Base-by-base conservation (phyloP, 1,140 invertebrate species). In the Cyclargus thomasi region DNA sequence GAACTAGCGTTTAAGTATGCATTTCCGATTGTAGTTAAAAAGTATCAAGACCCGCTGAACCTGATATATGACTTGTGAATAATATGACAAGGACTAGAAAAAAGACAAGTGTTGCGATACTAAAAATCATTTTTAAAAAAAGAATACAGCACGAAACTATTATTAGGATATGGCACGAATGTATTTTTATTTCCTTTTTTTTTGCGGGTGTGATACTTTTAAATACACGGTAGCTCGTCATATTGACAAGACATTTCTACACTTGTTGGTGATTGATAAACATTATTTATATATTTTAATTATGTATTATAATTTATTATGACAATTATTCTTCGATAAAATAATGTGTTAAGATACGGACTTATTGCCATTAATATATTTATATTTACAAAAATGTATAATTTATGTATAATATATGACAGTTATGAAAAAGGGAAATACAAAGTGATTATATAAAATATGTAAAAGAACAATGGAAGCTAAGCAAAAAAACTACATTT, bases 1-100 rank as follows among this genome's bases (percentile, higher is more conserved):
- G 55, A 59, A 18, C 18, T 59, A 59, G 55, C 18, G 55, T 20
- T 47, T 47, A 47, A 47, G 39, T 47, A 47, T 59, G 55, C 55
- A 59, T 59, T 59, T 59, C 0, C 11, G 39, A 4, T 47, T 59
- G 17, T 59, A 59, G 10, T 20, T 59, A 18, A 18, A 21, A 59
- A 59, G 55, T 59, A 59, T 59, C 55, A 59, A 55, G 7, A 59
- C n/a, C n/a, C 14, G n/a, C 18, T 59, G 18, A n/a, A 8, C 10
- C 17, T 11, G 20, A 18, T 59, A 59, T 18, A 1, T 47, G 39
- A 47, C 39, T 14, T 11, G 10, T 8, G 39, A 47, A 29, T 29
- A 5, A 29, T 8, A 23, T 23, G 23, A 2, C 6, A 4, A 0
- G 29, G n/a, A n/a, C n/a, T 29, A 8, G 29, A 29, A 29, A 29